Evolutionary conservation across 2,113 vertebrate genomes (phyloP).

Genomic region (Lucifuga dentata): DNA sequence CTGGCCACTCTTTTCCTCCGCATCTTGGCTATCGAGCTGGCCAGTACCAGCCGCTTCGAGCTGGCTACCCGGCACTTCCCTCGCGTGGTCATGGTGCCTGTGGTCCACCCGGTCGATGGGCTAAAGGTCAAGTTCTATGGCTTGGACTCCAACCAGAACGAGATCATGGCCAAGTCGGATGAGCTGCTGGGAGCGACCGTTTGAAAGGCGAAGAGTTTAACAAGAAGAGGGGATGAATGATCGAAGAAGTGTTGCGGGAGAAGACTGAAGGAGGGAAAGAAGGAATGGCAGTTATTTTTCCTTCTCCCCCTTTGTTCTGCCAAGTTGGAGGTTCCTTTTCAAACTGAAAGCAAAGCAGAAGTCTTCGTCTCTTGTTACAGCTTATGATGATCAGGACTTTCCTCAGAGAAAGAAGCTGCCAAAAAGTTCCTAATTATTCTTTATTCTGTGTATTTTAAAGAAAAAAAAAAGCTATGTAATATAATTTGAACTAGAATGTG

Average conservation of each 20-base stretch:
- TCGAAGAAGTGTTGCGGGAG: slow-evolving; percentile 34
- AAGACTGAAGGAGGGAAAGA: slow-evolving; percentile 50
- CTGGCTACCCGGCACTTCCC: slow-evolving; percentile 94
- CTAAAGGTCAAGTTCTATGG: slow-evolving; percentile 97
- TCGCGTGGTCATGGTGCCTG: slow-evolving; percentile 90
- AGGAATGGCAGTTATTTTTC: slow-evolving; percentile 54
- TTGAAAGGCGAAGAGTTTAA: slow-evolving; percentile 61
- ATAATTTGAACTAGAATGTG: slow-evolving; percentile 67
- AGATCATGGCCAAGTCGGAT: slow-evolving; percentile 95
- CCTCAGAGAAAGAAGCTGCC: slow-evolving; percentile 76
- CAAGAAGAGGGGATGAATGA: neutral
- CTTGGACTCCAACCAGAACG: slow-evolving; percentile 98
- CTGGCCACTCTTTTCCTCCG: slow-evolving; percentile 97
- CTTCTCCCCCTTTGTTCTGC: slow-evolving; percentile 60
- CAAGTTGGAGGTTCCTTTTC: slow-evolving; percentile 59
- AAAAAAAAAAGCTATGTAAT: slow-evolving; percentile 78
- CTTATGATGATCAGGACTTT: slow-evolving; percentile 56
- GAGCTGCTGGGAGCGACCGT: slow-evolving; percentile 93
- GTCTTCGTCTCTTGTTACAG: slow-evolving; percentile 50
- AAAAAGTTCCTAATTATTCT: slow-evolving; percentile 79
- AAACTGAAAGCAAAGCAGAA: slow-evolving; percentile 58
- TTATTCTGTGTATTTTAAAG: slow-evolving; percentile 76
- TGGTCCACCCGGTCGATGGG: slow-evolving; percentile 93
- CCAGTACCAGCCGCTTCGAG: slow-evolving; percentile 94
- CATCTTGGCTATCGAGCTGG: slow-evolving; percentile 92